These are phyloP conservation scores for Ptychobarbus kaznakovi DNA, from an alignment of 2,797 vertebrate species.

Conservation along the genomic window DNA sequence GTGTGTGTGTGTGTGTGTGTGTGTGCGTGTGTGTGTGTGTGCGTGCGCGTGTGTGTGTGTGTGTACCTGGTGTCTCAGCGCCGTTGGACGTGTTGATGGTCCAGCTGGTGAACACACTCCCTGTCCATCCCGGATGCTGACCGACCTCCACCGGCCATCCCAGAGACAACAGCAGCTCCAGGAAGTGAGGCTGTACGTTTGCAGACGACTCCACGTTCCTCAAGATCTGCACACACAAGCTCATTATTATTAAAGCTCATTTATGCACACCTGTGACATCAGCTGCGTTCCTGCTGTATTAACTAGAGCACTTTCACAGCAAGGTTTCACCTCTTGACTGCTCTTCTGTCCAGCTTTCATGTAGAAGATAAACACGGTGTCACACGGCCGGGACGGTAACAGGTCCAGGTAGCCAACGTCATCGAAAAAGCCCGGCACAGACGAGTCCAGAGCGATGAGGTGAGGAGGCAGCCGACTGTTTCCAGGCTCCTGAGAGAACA, in stretches of 20 bases:
- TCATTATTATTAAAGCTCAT: not conserved
- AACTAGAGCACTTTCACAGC: not conserved
- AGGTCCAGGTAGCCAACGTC: conserved; percentile 88
- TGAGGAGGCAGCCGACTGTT: conserved; percentile 88
- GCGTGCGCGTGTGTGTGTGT: not conserved
- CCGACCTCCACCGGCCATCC: conserved; percentile 86
- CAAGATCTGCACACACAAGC: conserved; percentile 80
- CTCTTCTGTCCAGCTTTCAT: conserved; percentile 92
- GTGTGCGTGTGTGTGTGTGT: not conserved
- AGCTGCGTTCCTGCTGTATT: not conserved
- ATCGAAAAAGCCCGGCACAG: conserved; percentile 88
- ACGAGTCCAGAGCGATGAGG: conserved; percentile 89
- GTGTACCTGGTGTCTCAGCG: conserved; percentile 67
- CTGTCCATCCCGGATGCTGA: conserved; percentile 85
- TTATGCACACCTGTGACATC: not conserved
- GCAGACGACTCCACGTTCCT: conserved; percentile 88
- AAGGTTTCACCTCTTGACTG: conserved; percentile 85
- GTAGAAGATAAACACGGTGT: conserved; percentile 92
- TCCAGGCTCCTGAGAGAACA: conserved; percentile 80
- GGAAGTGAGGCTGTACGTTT: conserved; percentile 85
- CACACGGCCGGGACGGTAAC: conserved; percentile 86
- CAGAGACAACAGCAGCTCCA: conserved; percentile 90
- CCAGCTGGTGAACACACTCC: conserved; percentile 88
- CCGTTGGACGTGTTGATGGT: conserved; percentile 82
- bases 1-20: not conserved